Base-by-base conservation (phyloP, 2,797 vertebrate species). In the Prunella strophiata region DNA sequence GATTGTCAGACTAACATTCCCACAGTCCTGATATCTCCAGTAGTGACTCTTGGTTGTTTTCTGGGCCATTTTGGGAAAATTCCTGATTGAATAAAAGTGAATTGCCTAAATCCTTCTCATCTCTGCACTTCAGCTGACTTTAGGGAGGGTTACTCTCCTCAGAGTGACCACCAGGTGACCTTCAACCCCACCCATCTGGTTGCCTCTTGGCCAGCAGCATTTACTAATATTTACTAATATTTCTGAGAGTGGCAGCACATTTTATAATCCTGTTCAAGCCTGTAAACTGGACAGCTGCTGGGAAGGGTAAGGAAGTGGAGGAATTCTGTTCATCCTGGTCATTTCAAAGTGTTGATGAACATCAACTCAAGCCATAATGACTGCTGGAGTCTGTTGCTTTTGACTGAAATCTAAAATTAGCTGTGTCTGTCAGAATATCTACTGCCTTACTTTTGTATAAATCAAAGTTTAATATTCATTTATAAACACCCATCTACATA, bases 351-450 rank as follows among this genome's bases (percentile, higher is more conserved):
- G 59, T n/a, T 80, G 78, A 42, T 89, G 59, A 67, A 42, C 85
- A 70, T 73, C 51, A 81, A 5, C 76, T 87, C 34, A 55, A 85
- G 17, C 62, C 59, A 30, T 87, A 85, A 87, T 63, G 84, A 85
- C 23, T 27, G 30, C 29, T 89, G 43, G 38, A 82, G 36, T 68
- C 48, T 82, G 73, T 73, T 87, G 71, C 40, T 87, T 89, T 66
- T 73, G 55, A 85, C 5, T 91, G 94, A 89, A 85, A 88, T 83
- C 51, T 71, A 42, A 89, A 89, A 70, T 73, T 55, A 87, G 38
- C 42, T 40, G 27, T 70, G 29, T 43, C 67, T 95, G 34, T 13
- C 18, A 22, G 62, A 84, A 68, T 81, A 72, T 71, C 48, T 75
- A 42, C 26, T 78, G 85, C 65, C 50, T 76, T 70, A 13, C 32